phyloP scores from a whole-genome alignment of 2,797 vertebrate species.

The Distichodus sexfasciatus region DNA sequence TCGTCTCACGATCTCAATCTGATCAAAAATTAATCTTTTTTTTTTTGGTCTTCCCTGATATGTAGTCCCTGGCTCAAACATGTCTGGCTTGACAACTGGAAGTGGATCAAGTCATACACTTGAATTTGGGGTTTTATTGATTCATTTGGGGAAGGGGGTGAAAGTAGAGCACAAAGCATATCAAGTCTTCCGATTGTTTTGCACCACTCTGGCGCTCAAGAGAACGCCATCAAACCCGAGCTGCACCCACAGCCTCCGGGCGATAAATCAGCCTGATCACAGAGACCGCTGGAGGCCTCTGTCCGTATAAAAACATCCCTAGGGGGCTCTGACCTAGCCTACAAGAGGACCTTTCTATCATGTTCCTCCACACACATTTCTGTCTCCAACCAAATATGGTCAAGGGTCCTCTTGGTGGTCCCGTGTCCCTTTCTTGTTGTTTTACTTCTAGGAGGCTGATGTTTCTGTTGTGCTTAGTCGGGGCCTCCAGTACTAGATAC shows the following conservation, averaged over 20 bases:
- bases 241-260: slow-evolving; percentile 28
- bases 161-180: background rate
- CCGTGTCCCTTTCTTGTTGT: slow-evolving; percentile 54
- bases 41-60: too few species aligned
- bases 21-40: too few species aligned
- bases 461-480: slow-evolving; percentile 45
- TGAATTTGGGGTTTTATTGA: too few species aligned
- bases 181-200: background rate
- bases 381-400: slow-evolving; percentile 43
- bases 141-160: background rate
- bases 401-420: slow-evolving; percentile 65
- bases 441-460: slow-evolving; percentile 57
- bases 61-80: too few species aligned
- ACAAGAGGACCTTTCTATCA: slow-evolving; percentile 43
- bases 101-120: too few species aligned
- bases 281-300: slow-evolving; percentile 29
- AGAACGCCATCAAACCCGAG: slow-evolving; percentile 21
- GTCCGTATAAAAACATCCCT: slow-evolving; percentile 42
- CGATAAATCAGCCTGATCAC: slow-evolving; percentile 43
- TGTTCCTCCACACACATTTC: slow-evolving; percentile 43
- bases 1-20: too few species aligned
- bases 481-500: slow-evolving; percentile 61
- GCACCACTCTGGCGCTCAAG: slow-evolving; percentile 5
- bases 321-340: slow-evolving; percentile 41
- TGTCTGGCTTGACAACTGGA: too few species aligned